Conservation (phyloP, 2,113 vertebrate species). For the Benitochromis conjunctus region DNA sequence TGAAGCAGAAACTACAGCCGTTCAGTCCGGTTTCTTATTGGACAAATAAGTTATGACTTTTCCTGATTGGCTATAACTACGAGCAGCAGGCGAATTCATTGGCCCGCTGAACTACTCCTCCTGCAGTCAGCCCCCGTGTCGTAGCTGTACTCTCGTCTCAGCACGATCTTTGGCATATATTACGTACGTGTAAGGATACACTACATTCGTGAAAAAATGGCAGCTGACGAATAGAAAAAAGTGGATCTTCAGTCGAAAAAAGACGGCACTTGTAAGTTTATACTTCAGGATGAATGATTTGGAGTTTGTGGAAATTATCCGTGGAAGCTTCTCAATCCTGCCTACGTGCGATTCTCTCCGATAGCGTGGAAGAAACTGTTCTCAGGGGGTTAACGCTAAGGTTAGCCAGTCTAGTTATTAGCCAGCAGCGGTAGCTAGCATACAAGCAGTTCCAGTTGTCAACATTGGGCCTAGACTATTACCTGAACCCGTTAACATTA, state of each 20-base stretch:
- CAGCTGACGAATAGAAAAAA: slow-evolving; percentile 66
- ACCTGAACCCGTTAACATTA: background rate
- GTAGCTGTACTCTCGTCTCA: background rate
- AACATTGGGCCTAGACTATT: slow-evolving; percentile 58
- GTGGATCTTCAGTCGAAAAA: slow-evolving; percentile 50
- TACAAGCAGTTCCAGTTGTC: slow-evolving; percentile 48
- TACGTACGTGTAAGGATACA: slow-evolving; percentile 60
- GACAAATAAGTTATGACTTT: background rate
- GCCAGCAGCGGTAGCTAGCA: slow-evolving; percentile 42
- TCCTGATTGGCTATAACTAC: background rate
- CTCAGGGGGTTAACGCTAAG: slow-evolving; percentile 47
- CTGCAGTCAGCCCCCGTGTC: background rate
- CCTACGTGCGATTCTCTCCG: background rate
- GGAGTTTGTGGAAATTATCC: background rate
- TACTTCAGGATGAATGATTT: background rate
- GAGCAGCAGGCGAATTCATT: background rate
- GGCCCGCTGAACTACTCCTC: background rate
- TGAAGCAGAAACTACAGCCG: background rate
- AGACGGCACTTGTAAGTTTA: slow-evolving; percentile 54
- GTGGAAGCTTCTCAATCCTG: background rate
- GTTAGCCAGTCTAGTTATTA: slow-evolving; percentile 64
- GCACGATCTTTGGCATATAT: slow-evolving; percentile 51
- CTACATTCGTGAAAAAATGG: slow-evolving; percentile 68
- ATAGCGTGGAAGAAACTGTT: slow-evolving; percentile 5
- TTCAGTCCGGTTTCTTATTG: slow-evolving; percentile 12